These are phyloP conservation scores for Drosophila biarmipes DNA, from an alignment of 1,140 invertebrate genomes.

Conservation along the genomic window DNA sequence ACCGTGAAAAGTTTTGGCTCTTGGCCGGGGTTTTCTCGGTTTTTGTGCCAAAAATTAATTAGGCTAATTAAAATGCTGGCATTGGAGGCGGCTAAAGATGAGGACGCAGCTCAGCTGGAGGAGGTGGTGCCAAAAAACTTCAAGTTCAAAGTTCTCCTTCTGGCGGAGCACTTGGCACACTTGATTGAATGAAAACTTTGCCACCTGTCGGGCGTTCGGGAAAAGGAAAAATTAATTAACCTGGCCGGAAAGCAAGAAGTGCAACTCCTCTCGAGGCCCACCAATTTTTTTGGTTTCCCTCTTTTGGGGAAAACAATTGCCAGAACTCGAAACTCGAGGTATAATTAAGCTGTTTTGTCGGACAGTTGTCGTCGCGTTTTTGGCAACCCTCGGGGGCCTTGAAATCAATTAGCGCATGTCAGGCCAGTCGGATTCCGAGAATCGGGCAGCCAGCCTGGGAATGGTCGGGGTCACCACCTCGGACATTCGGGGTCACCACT, in stretches of 20 bases:
- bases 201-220: slow-evolving; percentile 37
- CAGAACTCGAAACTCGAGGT: slow-evolving; percentile 66
- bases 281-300: not conserved
- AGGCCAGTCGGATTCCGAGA: slow-evolving; percentile 16
- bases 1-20: slow-evolving; percentile 26
- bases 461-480: slow-evolving; percentile 8
- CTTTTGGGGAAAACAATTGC: slow-evolving; percentile 61
- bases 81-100: slow-evolving; percentile 6
- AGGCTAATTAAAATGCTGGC: slow-evolving; percentile 73
- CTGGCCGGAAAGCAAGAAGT: slow-evolving; percentile 33
- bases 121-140: slow-evolving; percentile 29
- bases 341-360: slow-evolving; percentile 67
- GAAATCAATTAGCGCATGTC: slow-evolving; percentile 73
- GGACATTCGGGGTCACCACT: slow-evolving; percentile 12
- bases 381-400: slow-evolving; percentile 42
- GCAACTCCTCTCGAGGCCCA: slow-evolving; percentile 10
- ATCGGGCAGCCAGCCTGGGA: not conserved
- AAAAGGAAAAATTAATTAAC: slow-evolving; percentile 73
- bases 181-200: slow-evolving; percentile 80
- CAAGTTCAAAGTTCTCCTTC: slow-evolving; percentile 74
- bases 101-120: not conserved
- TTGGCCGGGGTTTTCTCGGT: slow-evolving; percentile 19
- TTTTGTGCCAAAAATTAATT: slow-evolving; percentile 78
- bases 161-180: slow-evolving; percentile 56
- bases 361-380: slow-evolving; percentile 27